Base-by-base conservation (phyloP, 2,797 vertebrate species). In the Monodelphis domestica region DNA sequence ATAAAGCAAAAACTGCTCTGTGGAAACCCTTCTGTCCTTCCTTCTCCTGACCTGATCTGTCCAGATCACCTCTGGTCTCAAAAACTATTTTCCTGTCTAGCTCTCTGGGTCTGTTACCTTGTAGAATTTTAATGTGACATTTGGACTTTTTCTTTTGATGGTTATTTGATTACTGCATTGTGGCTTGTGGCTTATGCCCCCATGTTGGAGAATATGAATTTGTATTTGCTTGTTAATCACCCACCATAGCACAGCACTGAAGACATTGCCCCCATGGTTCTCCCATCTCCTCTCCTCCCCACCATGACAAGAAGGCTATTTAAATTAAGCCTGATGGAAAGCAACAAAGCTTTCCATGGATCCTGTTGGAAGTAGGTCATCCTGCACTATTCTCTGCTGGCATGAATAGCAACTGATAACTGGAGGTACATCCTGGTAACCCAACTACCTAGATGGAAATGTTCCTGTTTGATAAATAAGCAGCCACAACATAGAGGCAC, bases 321-420 rank as follows among this genome's bases (percentile, higher is more conserved):
- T 4, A 96, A 93, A 93, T 92, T 94, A 30, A 93, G 89, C 78
- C 30, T 91, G 89, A 93, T 54, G 91, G 91, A 95, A 95, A 96
- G 96, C 96, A 90, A 56, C 1, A 78, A 55, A 63, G 95, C 95
- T 96, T 97, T 97, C 97, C 91, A 90, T 92, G 96, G 94, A 95
- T 94, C 90, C 89, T 78, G 63, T 95, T 94, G 88, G 94, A 97
- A 97, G 96, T 97, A 97, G 97, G 97, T 97, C 97, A 97, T 91
- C 93, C 92, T 45, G 0, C 2, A 55, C 94, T 90, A 17, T 92
- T 94, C 93, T 24, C 92, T 78, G 78, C 95, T 89, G 95, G 91
- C 93, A 93, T 97, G 95, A 97, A 97, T 96, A 96, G 95, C 95
- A 96, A 96, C 96, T 1, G 59, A 93, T 91, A 93, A 90, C 90